Conservation (phyloP, 2,797 vertebrate genomes). For the Oreochromis mossambicus region DNA sequence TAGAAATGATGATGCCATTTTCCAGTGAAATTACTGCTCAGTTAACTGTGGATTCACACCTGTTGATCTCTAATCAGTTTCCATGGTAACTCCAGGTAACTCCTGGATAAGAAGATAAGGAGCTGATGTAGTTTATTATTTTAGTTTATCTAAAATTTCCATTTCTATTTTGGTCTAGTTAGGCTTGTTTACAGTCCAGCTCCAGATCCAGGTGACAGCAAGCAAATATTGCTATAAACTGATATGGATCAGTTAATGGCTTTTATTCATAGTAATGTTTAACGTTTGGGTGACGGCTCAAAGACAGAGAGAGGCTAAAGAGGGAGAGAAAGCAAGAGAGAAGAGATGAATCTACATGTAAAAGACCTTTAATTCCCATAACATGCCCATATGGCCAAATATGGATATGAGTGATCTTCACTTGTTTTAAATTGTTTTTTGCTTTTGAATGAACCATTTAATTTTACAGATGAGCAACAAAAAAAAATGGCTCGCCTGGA, state of each 20-base stretch:
- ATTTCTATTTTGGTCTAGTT: no score
- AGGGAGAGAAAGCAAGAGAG: background rate
- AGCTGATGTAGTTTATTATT: no score
- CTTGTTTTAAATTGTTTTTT: background rate
- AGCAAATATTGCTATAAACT: background rate
- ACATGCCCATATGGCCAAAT: background rate
- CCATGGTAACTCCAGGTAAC: background rate
- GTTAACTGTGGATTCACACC: background rate
- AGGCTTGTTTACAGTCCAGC: no score
- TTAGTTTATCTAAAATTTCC: no score
- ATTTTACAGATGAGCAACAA: background rate
- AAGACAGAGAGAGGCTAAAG: background rate
- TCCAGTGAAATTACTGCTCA: background rate
- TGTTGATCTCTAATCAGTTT: background rate
- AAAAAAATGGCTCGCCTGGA: background rate
- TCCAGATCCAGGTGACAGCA: no score
- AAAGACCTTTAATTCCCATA: background rate
- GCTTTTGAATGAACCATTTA: background rate
- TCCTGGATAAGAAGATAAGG: background rate
- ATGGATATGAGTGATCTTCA: background rate
- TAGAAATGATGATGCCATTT: background rate
- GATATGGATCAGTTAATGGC: background rate
- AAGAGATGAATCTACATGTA: accelerated
- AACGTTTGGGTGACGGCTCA: background rate
- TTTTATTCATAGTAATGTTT: background rate